A percentile compares a stretch with the other conserved stretches of the same genome.
Conservation (phyloP, 2,113 vertebrate species). For the Oncorhynchus tshawytscha region DNA sequence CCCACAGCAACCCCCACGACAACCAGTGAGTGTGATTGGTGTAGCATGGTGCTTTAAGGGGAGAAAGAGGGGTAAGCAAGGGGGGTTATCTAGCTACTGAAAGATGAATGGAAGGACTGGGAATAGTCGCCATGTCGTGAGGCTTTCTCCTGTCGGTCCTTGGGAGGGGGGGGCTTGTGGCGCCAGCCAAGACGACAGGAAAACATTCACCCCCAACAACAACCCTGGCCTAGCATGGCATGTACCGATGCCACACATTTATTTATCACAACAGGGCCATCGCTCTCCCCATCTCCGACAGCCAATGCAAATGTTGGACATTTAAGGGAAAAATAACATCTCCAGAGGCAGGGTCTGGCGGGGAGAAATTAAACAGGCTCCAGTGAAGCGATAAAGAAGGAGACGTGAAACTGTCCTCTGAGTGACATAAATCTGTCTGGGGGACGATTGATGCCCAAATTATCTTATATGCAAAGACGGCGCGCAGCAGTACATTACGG, state of each 20-base stretch:
- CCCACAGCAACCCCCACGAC: constrained; percentile 15
- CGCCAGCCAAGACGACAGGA: constrained; percentile 75
- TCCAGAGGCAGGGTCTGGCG: constrained; percentile 94
- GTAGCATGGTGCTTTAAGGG: constrained; percentile 34
- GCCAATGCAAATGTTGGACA: constrained; percentile 93
- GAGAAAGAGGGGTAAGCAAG: background rate
- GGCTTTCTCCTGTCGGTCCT: constrained; percentile 33
- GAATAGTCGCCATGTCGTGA: constrained; percentile 36
- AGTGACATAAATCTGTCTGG: constrained; percentile 99
- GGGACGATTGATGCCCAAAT: constrained; percentile 98
- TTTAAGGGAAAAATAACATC: constrained; percentile 95
- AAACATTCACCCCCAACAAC: constrained; percentile 11
- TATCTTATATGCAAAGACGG: constrained; percentile 99
- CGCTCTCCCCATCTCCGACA: constrained; percentile 76
- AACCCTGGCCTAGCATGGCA: background rate
- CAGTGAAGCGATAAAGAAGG: constrained; percentile 98
- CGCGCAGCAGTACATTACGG: constrained; percentile 93
- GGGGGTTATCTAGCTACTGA: constrained; percentile 22
- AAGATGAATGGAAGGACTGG: constrained; percentile 56
- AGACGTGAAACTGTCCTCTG: constrained; percentile 99
- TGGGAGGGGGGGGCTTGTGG: constrained; percentile 58
- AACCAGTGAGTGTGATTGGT: constrained; percentile 39
- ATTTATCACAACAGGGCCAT: constrained; percentile 85
- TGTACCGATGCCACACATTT: constrained; percentile 63
- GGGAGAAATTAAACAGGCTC: constrained; percentile 99